Conservation (phyloP, 2,888 invertebrate genomes). For the Alsophila aescularia region DNA sequence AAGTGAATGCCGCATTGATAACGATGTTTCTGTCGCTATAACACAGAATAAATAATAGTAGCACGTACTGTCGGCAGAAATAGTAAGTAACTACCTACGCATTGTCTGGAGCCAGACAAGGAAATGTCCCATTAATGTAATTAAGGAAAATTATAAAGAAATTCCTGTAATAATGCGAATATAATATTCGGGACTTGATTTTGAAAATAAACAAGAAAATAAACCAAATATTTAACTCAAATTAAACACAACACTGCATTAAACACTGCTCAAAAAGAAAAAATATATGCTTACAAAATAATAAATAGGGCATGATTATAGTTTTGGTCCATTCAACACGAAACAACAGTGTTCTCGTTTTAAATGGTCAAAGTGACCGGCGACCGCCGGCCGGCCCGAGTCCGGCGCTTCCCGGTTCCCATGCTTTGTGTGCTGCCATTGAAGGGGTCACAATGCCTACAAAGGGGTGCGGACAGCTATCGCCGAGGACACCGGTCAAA, state of each 20-base stretch:
- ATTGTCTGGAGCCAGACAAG: not conserved
- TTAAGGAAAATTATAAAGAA: not conserved
- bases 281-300: constrained; percentile 8
- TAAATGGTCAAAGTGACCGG: constrained; percentile 66
- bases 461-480: constrained; percentile 81
- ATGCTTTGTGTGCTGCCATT: constrained; percentile 71
- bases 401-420: constrained; percentile 78
- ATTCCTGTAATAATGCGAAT: too few species aligned
- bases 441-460: constrained; percentile 76
- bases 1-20: not conserved
- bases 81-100: not conserved
- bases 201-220: not conserved
- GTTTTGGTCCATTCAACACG: constrained; percentile 31
- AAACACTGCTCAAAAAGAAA: not conserved
- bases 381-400: constrained; percentile 25
- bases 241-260: not conserved
- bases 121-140: not conserved
- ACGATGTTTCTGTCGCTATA: not conserved
- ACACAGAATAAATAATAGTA: too few species aligned
- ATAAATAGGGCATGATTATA: constrained; percentile 14
- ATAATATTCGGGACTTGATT: too few species aligned
- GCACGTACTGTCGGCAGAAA: too few species aligned
- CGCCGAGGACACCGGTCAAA: constrained; percentile 75
- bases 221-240: not conserved
- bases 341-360: constrained; percentile 54